Evolutionary conservation across 2,113 vertebrate genomes (phyloP), one percentile per base, ranked within the genome.

Genomic region (Hemibagrus wyckioides): DNA sequence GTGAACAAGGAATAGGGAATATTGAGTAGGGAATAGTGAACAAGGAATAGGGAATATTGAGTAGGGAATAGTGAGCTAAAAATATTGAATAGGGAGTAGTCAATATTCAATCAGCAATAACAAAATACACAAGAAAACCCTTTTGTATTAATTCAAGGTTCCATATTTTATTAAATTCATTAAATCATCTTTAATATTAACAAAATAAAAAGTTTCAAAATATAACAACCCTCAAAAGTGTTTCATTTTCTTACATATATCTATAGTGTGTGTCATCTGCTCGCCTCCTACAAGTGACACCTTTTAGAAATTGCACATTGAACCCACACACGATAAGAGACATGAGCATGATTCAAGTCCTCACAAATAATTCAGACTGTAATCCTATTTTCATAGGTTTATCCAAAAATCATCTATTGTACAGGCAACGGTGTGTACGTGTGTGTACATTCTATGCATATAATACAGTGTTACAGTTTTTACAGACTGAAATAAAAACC

Each of bases 151-250:
- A 89, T 93, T 93, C 90, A 92, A 92, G 91, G 84, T 93, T 92
- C 90, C 94, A 92, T 92, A 93, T 94, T 96, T 96, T 95, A 95
- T 95, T 95, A 92, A 94, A 92, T 93, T 91, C 93, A 92, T 92
- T 94, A 94, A 94, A 94, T 94, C 65, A 86, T 91, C 91, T 93
- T 93, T 87, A 90, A 88, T 89, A 92, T 94, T 94, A 94, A 91
- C 94, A 95, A 95, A 96, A 95, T 94, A 95, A 95, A 95, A 94
- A 94, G 92, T 92, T 94, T 94, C 93, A 94, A 94, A 95, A 94
- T 95, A 94, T 93, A 94, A 94, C 92, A 92, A 90, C 90, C 94
- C 91, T 83, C 92, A 93, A 87, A 88, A 90, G 80, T 82, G 21
- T 85, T 65, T 67, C 39, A 59, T 85, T 30, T n/a, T 73, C 77